These are phyloP conservation scores for Dendrocopos noguchii DNA, from an alignment of 2,113 vertebrate species.

Conservation along the genomic window DNA sequence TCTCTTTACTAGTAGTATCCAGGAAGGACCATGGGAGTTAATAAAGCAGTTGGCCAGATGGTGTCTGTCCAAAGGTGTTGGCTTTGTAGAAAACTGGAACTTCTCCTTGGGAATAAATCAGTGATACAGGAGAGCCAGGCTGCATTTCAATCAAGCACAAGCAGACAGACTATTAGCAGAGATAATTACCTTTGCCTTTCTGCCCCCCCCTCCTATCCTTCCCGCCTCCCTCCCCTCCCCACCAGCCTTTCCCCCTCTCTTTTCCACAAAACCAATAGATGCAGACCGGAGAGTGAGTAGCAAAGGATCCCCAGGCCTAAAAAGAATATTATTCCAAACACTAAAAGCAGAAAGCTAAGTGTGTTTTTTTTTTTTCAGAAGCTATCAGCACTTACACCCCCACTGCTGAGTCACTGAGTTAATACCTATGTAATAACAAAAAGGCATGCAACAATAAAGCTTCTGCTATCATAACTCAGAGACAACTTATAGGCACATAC, in stretches of 20 bases:
- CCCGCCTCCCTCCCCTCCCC: no score
- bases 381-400: not conserved
- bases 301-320: not conserved
- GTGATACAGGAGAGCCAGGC: conserved; percentile 1
- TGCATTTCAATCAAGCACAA: conserved; percentile 73
- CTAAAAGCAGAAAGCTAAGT: not conserved
- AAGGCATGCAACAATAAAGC: not conserved
- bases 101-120: conserved; percentile 70
- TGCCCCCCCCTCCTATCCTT: no score
- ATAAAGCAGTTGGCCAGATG: conserved; percentile 72
- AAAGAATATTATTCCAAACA: not conserved
- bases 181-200: conserved; percentile 22
- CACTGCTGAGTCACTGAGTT: not conserved
- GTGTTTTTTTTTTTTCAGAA: conserved; percentile 2
- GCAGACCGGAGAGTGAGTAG: not conserved
- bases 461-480: not conserved
- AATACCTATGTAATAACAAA: not conserved
- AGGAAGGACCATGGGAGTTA: conserved; percentile 50
- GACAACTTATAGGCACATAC: not conserved
- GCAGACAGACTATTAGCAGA: conserved; percentile 41
- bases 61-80: conserved; percentile 75
- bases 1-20: not conserved
- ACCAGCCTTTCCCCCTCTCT: not conserved
- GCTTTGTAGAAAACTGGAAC: conserved; percentile 72
- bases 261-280: not conserved